phyloP scores from a whole-genome alignment of 2,888 invertebrate genomes.

The Drosophila meridionalis region DNA sequence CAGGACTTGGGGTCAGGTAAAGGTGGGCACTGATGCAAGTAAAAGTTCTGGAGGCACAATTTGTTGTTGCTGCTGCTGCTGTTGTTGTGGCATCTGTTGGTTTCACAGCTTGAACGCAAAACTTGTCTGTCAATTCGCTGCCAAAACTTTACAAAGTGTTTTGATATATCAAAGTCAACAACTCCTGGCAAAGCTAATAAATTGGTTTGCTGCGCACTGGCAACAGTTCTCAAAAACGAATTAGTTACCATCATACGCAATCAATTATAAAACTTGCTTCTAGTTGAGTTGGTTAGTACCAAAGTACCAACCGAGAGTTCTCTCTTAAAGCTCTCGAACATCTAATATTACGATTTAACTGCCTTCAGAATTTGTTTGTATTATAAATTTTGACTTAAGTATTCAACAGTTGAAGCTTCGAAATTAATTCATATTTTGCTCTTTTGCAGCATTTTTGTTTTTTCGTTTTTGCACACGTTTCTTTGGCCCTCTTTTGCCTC shows the following conservation, averaged over 20 bases:
- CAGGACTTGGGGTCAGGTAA: background rate
- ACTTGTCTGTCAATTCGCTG: slow-evolving; percentile 31
- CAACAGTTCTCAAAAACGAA: background rate
- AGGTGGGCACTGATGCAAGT: background rate
- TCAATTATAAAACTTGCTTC: slow-evolving; percentile 3
- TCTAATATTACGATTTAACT: background rate
- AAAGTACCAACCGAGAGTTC: too few relatives aligned
- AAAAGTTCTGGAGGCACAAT: slow-evolving; percentile 19
- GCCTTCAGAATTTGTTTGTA: background rate
- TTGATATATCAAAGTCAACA: slow-evolving; percentile 34
- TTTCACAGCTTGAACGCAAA: slow-evolving; percentile 19
- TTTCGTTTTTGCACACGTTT: slow-evolving; percentile 8
- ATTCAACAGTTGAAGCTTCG: background rate
- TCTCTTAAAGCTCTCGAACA: too few relatives aligned
- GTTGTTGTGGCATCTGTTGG: slow-evolving; percentile 7
- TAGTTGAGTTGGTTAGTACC: background rate
- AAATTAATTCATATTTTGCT: background rate
- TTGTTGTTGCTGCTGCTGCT: slow-evolving; percentile 1
- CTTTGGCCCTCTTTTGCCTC: slow-evolving; percentile 15
- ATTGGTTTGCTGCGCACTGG: slow-evolving; percentile 14
- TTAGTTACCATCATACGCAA: slow-evolving; percentile 5
- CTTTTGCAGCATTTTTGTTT: background rate
- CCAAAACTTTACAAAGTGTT: slow-evolving; percentile 39
- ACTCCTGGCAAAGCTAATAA: slow-evolving; percentile 21
- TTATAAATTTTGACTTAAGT: background rate